These are phyloP conservation scores for Labia minor DNA, from an alignment of 2,888 invertebrate genomes.

Conservation along the genomic window DNA sequence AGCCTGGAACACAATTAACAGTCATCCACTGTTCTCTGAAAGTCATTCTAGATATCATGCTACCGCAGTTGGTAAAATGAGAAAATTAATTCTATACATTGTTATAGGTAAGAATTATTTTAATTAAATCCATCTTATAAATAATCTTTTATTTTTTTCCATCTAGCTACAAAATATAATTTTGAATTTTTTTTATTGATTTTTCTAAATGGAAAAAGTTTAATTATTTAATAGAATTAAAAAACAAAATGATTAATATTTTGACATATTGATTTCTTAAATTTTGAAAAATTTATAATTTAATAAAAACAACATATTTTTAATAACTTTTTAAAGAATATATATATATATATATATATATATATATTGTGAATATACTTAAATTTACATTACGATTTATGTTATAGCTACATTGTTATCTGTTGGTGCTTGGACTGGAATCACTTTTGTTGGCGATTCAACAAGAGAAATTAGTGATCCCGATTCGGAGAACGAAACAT, in stretches of 20 bases:
- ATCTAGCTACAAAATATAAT: background rate
- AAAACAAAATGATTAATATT: too few species aligned
- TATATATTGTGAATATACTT: too few species aligned
- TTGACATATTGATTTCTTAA: too few species aligned
- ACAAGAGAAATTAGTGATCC: conserved; percentile 54
- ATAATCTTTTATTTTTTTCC: background rate
- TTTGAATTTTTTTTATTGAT: too few species aligned
- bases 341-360: too few species aligned
- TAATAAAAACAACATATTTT: too few species aligned
- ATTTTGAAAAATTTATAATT: too few species aligned
- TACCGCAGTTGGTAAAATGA: conserved; percentile 61
- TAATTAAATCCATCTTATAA: conserved; percentile 4
- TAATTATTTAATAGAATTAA: too few species aligned
- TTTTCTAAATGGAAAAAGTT: too few species aligned
- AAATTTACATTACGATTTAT: too few species aligned
- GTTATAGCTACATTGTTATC: conserved; percentile 20
- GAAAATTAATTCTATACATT: conserved; percentile 49
- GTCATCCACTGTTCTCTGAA: conserved; percentile 73
- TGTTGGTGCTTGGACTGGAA: conserved; percentile 56
- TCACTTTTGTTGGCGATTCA: conserved; percentile 72
- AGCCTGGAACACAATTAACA: conserved; percentile 60
- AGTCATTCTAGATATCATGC: conserved; percentile 69
- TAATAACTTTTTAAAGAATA: too few species aligned
- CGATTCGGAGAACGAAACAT: conserved; percentile 57
- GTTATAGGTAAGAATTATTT: conserved; percentile 37